Conservation (phyloP, 2,113 vertebrate genomes). For the Sturnira hondurensis region DNA sequence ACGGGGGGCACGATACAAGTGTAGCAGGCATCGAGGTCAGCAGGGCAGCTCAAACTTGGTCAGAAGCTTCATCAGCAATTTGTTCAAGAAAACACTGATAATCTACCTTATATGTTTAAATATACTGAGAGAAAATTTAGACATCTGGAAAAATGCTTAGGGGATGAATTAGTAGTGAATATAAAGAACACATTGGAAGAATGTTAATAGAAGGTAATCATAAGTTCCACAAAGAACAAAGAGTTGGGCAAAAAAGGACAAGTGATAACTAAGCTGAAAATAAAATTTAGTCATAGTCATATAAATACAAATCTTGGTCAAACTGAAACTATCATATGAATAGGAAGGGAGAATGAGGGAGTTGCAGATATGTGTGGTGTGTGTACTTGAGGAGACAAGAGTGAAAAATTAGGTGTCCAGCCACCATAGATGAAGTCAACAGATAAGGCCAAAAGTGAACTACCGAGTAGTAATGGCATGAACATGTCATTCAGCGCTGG, state of each 20-base stretch:
- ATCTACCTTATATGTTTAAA: not conserved
- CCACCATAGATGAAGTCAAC: not conserved
- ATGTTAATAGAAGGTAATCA: not conserved
- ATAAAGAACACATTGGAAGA: not conserved
- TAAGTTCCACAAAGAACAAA: constrained; percentile 15
- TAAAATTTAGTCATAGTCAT: not conserved
- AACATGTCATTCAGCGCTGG: not conserved
- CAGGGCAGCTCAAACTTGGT: not conserved
- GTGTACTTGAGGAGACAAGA: not conserved
- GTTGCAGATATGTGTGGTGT: not conserved
- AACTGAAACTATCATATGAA: not conserved
- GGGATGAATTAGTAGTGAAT: not conserved
- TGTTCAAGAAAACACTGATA: not conserved
- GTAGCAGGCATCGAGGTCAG: not conserved
- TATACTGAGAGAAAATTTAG: not conserved
- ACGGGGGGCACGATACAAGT: not conserved
- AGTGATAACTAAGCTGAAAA: not conserved
- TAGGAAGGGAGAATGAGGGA: not conserved
- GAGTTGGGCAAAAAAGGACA: not conserved
- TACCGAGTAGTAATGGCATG: not conserved
- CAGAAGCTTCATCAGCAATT: not conserved
- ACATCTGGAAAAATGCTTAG: not conserved
- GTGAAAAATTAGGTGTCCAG: not conserved
- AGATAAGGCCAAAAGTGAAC: not conserved
- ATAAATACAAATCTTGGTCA: constrained; percentile 16